phyloP scores from a whole-genome alignment of 2,797 vertebrate genomes.

The Sylvia borin region DNA sequence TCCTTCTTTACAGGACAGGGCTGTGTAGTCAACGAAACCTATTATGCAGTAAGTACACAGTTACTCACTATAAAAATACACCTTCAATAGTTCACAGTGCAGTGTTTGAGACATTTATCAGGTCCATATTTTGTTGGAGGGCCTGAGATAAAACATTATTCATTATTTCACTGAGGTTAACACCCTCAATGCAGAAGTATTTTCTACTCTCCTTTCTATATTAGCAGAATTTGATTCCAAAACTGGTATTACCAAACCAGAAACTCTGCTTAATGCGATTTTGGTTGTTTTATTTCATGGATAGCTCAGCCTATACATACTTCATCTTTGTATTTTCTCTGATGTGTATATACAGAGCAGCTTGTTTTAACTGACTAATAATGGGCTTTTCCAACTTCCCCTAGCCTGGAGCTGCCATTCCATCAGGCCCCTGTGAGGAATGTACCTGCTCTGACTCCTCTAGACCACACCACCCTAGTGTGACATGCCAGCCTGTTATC shows the following conservation, averaged over 20 bases:
- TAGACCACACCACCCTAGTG: rapidly evolving
- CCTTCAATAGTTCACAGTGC: neutral
- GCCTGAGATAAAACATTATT: neutral
- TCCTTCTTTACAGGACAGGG: constrained; percentile 35
- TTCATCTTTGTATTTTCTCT: neutral
- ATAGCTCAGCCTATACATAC: neutral
- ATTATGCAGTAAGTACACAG: constrained; percentile 66
- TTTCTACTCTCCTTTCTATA: neutral
- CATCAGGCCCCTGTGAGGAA: constrained; percentile 61
- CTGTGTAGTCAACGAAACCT: constrained; percentile 52
- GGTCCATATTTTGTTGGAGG: neutral
- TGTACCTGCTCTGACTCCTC: constrained; percentile 61
- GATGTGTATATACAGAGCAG: rapidly evolving
- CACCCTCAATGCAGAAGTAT: neutral
- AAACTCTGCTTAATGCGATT: neutral
- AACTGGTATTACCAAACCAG: neutral
- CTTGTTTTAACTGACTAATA: neutral
- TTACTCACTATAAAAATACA: neutral
- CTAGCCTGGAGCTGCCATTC: constrained; percentile 72
- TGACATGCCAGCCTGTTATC: constrained; percentile 52
- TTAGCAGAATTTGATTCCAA: neutral
- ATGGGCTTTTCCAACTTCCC: neutral
- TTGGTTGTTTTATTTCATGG: neutral
- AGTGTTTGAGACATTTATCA: neutral
- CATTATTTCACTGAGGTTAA: neutral